Base-by-base conservation (phyloP, 2,888 invertebrate genomes). In the Uloborus plumipes region DNA sequence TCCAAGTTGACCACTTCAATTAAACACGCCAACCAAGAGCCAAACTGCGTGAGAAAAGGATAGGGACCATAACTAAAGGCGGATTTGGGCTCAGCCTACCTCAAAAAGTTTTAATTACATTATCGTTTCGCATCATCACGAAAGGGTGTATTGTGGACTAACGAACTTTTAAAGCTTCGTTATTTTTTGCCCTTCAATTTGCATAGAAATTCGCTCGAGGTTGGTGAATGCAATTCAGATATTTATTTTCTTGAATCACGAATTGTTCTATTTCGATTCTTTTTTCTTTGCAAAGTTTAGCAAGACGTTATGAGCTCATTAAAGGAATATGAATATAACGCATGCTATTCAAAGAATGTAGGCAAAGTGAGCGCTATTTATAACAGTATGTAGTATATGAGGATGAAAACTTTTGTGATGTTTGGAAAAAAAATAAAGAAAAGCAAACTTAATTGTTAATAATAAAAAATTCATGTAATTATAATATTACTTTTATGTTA, bases 21-120 rank as follows among this genome's bases (percentile, higher is more conserved):
- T 39, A 39, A 39, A 39, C 39, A 39, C 39, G 39, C 39, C 39
- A 39, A 39, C 39, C 39, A 64, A 64, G 18, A 47, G 20, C 18
- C 9, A 4, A 49, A 64, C 39, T 39, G 64, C 64, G 47, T 64
- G 64, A 39, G 64, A 18, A 20, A 39, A 20, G 11, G 47, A 64
- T 64, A 64, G 47, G 47, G 20, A 22, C 62, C 64, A 64, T 64
- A 64, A 64, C 64, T 64, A 39, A 39, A 39, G 39, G 39, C 39
- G 39, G 39, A 39, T 64, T 47, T n/a, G 13, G 18, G n/a, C 3
- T 18, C n/a, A 16, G 11, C 64, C 9, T n/a, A n/a, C 20, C 47
- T 47, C 47, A 47, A 78, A 50, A 78, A 78, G 65, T 78, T 78
- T 78, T 78, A 78, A 78, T 78, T 78, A 65, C 51, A 51, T 49